Evolutionary conservation across 1,140 invertebrate genomes (phyloP).

Genomic region (Trissolcus basalis): DNA sequence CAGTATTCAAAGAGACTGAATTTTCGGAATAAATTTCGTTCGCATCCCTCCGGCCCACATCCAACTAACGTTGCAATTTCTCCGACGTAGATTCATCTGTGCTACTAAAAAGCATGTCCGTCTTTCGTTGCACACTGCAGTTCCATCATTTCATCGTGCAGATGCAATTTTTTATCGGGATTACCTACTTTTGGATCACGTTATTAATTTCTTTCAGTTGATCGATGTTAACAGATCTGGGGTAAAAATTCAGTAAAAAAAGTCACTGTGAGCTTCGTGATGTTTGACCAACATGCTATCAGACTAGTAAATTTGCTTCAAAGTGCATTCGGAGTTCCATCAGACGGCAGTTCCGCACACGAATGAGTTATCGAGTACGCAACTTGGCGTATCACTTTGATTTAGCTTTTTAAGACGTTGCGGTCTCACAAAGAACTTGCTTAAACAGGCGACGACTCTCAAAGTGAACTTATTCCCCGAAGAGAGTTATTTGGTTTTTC

Average conservation of each 20-base stretch:
- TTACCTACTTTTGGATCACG: slow-evolving; percentile 10
- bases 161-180: slow-evolving; percentile 13
- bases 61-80: not conserved
- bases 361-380: slow-evolving; percentile 47
- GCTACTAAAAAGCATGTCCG: not conserved
- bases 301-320: slow-evolving; percentile 17
- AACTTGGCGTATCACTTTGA: slow-evolving; percentile 28
- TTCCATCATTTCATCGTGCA: not conserved
- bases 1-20: not conserved
- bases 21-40: slow-evolving; percentile 2
- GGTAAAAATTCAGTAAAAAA: slow-evolving; percentile 9
- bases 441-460: slow-evolving; percentile 37
- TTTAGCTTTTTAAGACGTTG: slow-evolving; percentile 36
- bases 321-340: slow-evolving; percentile 17
- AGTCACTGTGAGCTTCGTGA: slow-evolving; percentile 5
- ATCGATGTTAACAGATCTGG: slow-evolving; percentile 19
- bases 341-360: slow-evolving; percentile 19
- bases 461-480: slow-evolving; percentile 6
- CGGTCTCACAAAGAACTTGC: not conserved
- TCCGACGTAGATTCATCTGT: not conserved
- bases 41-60: not conserved
- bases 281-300: slow-evolving; percentile 40
- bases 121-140: not conserved
- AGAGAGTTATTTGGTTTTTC: not conserved
- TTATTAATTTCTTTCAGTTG: slow-evolving; percentile 37